phyloP scores from a whole-genome alignment of 2,888 invertebrate genomes.

The Hesperia comma region DNA sequence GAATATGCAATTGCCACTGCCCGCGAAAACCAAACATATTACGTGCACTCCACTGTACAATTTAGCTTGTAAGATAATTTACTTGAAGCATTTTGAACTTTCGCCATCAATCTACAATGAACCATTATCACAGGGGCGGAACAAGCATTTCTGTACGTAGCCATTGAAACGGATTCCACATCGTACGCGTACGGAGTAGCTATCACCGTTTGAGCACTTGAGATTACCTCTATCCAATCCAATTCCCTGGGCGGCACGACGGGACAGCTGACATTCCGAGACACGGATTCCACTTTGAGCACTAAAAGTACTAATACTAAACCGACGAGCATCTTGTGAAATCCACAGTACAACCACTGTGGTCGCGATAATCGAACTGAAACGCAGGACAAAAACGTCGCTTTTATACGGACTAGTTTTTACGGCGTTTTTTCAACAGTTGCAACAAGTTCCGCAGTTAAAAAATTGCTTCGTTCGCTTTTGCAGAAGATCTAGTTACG shows the following conservation, averaged over 20 bases:
- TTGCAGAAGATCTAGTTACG: constrained; percentile 8
- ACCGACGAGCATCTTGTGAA: constrained; percentile 59
- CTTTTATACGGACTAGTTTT: constrained; percentile 60
- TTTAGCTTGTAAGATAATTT: too few relatives aligned
- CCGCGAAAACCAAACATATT: too few relatives aligned
- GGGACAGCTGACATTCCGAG: constrained; percentile 67
- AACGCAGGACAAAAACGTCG: constrained; percentile 53
- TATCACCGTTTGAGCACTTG: too few relatives aligned
- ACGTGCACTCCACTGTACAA: too few relatives aligned
- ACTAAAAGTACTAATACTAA: constrained; percentile 54
- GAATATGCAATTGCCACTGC: too few relatives aligned
- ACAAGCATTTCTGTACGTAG: too few relatives aligned
- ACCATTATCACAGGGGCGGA: too few relatives aligned
- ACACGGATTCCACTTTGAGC: constrained; percentile 55
- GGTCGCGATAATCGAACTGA: constrained; percentile 57
- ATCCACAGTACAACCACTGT: constrained; percentile 46
- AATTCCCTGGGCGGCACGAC: constrained; percentile 63
- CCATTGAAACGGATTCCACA: too few relatives aligned
- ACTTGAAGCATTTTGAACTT: too few relatives aligned
- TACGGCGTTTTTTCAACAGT: constrained; percentile 55
- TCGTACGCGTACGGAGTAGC: too few relatives aligned
- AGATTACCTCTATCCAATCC: constrained; percentile 72
- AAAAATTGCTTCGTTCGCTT: constrained; percentile 37
- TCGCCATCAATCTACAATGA: too few relatives aligned
- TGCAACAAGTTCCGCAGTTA: constrained; percentile 43